Evolutionary conservation across 2,113 vertebrate genomes (phyloP), one percentile per base, ranked within the genome.

Genomic region (Polyodon spathula): DNA sequence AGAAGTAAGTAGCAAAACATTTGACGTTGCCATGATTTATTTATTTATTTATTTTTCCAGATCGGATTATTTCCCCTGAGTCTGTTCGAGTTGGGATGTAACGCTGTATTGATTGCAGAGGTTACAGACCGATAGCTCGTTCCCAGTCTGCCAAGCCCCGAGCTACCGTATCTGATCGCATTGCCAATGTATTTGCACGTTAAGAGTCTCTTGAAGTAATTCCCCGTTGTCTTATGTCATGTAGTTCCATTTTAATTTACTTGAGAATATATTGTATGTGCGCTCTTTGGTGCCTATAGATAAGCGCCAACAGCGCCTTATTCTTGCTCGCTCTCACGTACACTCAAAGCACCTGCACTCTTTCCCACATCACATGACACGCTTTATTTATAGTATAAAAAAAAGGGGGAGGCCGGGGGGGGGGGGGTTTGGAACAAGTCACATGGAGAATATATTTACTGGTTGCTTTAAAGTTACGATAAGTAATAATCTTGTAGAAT

Each of bases 21-120:
- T 0, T 2, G 69, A 62, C 10, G 65, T 41, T 65, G 72, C 77
- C 76, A 61, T 68, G 66, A 52, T 62, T 51, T 66, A 51, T 8
- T 53, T 69, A 37, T 15, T 2, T 61, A 8, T n/a, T n/a, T n/a
- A 64, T 48, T 70, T 74, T 40, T 41, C 46, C 41, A 37, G 42
- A 43, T 40, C 51, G 27, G 56, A 63, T 39, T 53, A 57, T 58
- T 37, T 40, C 48, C 39, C 54, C 55, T 43, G 57, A 41, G 50
- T n/a, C 63, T 43, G 63, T 43, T 44, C 50, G n/a, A 50, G 40
- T 46, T 40, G 14, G 37, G 56, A 41, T 66, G 63, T 43, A 66
- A 59, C 60, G 61, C 54, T 11, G 66, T 58, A 42, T 2, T 60
- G 64, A 58, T 66, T 0, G 62, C 40, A 50, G 78, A 51, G 58